Evolutionary conservation across 2,797 vertebrate species (phyloP).

Genomic region (Lithobates pipiens): DNA sequence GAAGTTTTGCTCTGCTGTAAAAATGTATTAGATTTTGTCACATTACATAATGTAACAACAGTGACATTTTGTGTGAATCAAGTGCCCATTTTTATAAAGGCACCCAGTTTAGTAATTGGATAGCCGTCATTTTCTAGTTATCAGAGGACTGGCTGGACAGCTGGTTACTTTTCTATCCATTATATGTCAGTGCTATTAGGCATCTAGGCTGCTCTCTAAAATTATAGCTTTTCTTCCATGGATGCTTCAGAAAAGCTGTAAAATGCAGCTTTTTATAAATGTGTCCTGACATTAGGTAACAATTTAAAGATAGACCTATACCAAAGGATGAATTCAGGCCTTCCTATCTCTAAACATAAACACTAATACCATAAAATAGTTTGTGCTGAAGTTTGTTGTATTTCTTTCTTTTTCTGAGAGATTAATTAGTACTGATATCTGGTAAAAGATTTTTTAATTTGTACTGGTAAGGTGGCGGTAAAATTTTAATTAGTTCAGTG

Average conservation of each 20-base stretch:
- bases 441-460: not conserved
- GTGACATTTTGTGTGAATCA: conserved; percentile 56
- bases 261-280: conserved; percentile 54
- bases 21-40: conserved; percentile 45
- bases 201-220: conserved; percentile 33
- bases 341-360: conserved; percentile 34
- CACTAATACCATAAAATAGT: conserved; percentile 38
- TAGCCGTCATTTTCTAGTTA: conserved; percentile 53
- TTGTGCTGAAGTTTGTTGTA: not conserved
- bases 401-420: not conserved
- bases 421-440: conserved; percentile 29
- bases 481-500: conserved; percentile 23
- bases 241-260: conserved; percentile 43
- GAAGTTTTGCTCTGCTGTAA: conserved; percentile 27
- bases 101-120: conserved; percentile 50
- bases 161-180: conserved; percentile 57
- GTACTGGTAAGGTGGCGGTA: not conserved
- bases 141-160: conserved; percentile 34
- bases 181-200: conserved; percentile 46
- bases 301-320: conserved; percentile 50
- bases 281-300: conserved; percentile 46
- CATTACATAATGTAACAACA: conserved; percentile 54
- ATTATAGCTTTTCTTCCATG: conserved; percentile 32
- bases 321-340: conserved; percentile 29
- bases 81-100: conserved; percentile 26